Conservation (phyloP, 92 coral and sea anemone species). For the Porites rus region DNA sequence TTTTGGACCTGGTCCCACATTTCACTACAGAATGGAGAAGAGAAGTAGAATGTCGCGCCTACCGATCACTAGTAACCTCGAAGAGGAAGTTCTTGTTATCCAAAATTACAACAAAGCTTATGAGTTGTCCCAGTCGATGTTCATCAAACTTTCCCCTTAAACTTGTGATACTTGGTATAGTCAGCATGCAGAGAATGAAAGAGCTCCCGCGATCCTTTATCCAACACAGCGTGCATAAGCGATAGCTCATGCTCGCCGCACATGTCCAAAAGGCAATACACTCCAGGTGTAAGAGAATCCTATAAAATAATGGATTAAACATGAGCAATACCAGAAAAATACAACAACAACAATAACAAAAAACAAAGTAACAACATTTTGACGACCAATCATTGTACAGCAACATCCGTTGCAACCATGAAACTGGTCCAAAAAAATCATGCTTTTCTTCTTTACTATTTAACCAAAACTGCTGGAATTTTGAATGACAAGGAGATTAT, state of each 20-base stretch:
- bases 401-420: no score
- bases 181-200: slow-evolving; percentile 79
- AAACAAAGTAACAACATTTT: background rate
- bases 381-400: background rate
- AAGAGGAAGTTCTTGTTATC: background rate
- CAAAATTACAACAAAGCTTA: background rate
- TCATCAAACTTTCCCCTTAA: slow-evolving; percentile 90
- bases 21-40: no score
- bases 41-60: background rate
- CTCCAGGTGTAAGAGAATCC: slow-evolving; percentile 82
- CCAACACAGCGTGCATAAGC: slow-evolving; percentile 83
- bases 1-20: no score
- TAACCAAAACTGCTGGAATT: no score
- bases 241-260: slow-evolving; percentile 89
- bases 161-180: slow-evolving; percentile 91
- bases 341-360: background rate
- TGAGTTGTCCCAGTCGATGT: background rate
- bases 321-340: background rate
- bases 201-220: slow-evolving; percentile 85
- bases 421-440: no score
- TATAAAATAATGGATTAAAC: background rate
- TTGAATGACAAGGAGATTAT: no score
- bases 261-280: slow-evolving; percentile 83
- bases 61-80: background rate
- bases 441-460: no score